These are phyloP conservation scores for Aromia moschata DNA, from an alignment of 2,888 invertebrate genomes.

Conservation along the genomic window DNA sequence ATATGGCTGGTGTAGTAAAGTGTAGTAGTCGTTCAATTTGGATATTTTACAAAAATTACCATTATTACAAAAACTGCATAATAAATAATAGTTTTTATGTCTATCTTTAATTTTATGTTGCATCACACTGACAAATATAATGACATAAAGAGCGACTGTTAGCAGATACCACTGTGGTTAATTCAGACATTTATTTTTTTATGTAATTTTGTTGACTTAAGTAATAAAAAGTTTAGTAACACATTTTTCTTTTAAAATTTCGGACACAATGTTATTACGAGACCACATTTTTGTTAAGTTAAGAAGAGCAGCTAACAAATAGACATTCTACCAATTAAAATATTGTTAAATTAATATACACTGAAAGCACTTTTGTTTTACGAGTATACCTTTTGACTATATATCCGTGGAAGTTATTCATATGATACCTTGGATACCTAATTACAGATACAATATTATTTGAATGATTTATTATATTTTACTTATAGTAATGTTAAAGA, in stretches of 20 bases:
- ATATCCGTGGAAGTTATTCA: slow-evolving; percentile 41
- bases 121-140: no score
- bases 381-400: slow-evolving; percentile 38
- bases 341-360: slow-evolving; percentile 31
- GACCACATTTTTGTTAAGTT: slow-evolving; percentile 12
- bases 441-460: slow-evolving; percentile 26
- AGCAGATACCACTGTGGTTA: background rate
- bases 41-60: no score
- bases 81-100: no score
- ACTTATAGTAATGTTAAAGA: no score
- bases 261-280: no score
- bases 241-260: no score
- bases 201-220: background rate
- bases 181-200: background rate
- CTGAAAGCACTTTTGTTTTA: slow-evolving; percentile 35
- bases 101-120: no score
- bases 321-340: slow-evolving; percentile 29
- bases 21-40: no score
- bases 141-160: no score
- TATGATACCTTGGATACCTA: slow-evolving; percentile 41
- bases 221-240: background rate
- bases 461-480: no score
- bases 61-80: no score
- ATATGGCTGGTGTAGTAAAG: no score
- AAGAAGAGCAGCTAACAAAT: slow-evolving; percentile 22